A percentile compares a stretch with the other conserved stretches of the same genome.
Evolutionary conservation across 2,797 vertebrate species (phyloP).

Genomic region (Loriculus beryllinus): DNA sequence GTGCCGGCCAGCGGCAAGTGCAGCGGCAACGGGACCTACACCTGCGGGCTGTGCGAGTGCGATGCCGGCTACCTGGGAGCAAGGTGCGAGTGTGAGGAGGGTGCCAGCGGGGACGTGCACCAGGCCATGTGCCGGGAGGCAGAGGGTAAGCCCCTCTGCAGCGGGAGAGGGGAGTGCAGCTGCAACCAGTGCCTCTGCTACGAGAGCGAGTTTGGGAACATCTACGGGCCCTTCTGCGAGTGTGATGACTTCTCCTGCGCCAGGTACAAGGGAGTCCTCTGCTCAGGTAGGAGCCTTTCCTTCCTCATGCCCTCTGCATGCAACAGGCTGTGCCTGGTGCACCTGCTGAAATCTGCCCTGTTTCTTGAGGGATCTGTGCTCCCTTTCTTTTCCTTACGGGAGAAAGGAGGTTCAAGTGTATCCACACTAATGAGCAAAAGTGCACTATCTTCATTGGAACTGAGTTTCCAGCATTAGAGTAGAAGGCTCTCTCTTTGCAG

Average conservation of each 20-base stretch:
- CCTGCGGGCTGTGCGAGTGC: slow-evolving; percentile 88
- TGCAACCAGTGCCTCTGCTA: slow-evolving; percentile 96
- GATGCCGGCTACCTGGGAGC: slow-evolving; percentile 87
- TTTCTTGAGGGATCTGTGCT: background rate
- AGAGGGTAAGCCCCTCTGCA: slow-evolving; percentile 91
- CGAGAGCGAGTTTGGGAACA: slow-evolving; percentile 95
- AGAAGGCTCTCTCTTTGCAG: background rate
- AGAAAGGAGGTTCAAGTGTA: background rate
- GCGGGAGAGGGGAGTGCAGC: slow-evolving; percentile 92
- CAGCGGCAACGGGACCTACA: slow-evolving; percentile 85
- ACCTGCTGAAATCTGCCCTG: background rate
- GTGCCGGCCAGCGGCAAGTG: slow-evolving; percentile 83
- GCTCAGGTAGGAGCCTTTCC: slow-evolving; percentile 84
- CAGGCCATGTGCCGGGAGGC: slow-evolving; percentile 88
- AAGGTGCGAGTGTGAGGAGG: slow-evolving; percentile 91
- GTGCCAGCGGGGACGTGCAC: slow-evolving; percentile 76
- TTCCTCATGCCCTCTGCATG: rapidly evolving
- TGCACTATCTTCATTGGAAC: background rate
- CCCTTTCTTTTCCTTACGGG: background rate
- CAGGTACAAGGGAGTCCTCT: slow-evolving; percentile 92
- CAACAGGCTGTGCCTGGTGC: rapidly evolving
- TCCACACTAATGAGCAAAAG: background rate
- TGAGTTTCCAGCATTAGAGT: background rate
- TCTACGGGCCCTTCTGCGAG: slow-evolving; percentile 96
- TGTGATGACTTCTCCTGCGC: slow-evolving; percentile 98